phyloP scores from a whole-genome alignment of 2,797 vertebrate species.

The Scyliorhinus canicula region DNA sequence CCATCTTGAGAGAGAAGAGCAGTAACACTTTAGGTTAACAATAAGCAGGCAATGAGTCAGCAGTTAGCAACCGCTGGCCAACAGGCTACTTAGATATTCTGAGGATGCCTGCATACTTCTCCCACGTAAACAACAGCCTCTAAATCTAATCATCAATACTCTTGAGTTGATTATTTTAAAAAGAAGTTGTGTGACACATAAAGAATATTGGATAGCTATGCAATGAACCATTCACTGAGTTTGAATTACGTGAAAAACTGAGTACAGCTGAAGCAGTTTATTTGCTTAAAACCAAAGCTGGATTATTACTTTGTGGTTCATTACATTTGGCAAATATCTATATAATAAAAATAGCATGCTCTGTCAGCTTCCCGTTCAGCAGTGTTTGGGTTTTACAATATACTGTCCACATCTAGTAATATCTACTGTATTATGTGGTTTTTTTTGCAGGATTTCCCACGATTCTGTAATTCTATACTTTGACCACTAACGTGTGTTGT shows the following conservation, averaged over 20 bases:
- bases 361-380: background rate
- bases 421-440: background rate
- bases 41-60: background rate
- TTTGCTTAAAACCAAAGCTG: background rate
- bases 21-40: background rate
- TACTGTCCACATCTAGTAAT: background rate
- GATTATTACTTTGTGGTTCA: background rate
- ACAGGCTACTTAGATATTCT: constrained; percentile 7
- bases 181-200: background rate
- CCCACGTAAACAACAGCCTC: background rate
- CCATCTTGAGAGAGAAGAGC: constrained; percentile 11
- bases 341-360: background rate
- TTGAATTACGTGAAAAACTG: background rate
- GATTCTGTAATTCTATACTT: background rate
- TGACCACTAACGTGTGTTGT: background rate
- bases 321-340: background rate
- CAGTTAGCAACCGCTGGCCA: background rate
- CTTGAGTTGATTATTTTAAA: background rate
- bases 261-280: background rate
- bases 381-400: background rate
- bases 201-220: background rate
- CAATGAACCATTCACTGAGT: background rate
- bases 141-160: background rate
- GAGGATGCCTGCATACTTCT: background rate
- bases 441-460: background rate